phyloP scores from a whole-genome alignment of 2,888 invertebrate species.

The Eilema sororculum region DNA sequence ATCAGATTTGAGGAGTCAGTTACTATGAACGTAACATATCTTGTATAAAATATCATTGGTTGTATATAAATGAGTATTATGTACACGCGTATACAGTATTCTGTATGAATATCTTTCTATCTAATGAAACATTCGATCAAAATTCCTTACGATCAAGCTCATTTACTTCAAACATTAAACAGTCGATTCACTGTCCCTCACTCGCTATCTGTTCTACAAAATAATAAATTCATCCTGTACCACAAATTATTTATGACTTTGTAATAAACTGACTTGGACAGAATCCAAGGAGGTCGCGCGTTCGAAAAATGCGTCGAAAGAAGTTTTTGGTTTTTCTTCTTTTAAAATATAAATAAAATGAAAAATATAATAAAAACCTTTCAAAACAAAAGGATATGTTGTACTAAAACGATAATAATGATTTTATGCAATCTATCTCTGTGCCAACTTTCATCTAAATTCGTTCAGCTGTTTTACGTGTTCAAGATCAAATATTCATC shows the following conservation, averaged over 20 bases:
- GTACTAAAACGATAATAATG: too few species aligned
- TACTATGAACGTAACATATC: too few species aligned
- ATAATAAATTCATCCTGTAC: slow-evolving; percentile 15
- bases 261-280: slow-evolving; percentile 12
- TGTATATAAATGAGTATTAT: neutral
- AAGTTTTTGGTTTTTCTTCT: neutral
- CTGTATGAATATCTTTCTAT: too few species aligned
- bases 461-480: neutral
- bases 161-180: neutral
- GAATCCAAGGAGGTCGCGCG: slow-evolving; percentile 10
- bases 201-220: neutral
- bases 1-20: too few species aligned
- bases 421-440: too few species aligned
- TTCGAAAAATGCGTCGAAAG: slow-evolving; percentile 7
- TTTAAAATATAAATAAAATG: slow-evolving; percentile 5
- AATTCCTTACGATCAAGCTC: neutral
- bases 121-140: neutral
- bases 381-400: too few species aligned
- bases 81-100: too few species aligned
- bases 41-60: too few species aligned
- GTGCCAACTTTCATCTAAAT: neutral
- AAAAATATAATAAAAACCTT: too few species aligned
- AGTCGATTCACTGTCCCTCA: neutral
- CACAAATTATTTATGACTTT: slow-evolving; percentile 13
- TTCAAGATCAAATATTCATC: neutral